Conservation (phyloP, 2,797 vertebrate species). For the Kryptolebias ocellatus region DNA sequence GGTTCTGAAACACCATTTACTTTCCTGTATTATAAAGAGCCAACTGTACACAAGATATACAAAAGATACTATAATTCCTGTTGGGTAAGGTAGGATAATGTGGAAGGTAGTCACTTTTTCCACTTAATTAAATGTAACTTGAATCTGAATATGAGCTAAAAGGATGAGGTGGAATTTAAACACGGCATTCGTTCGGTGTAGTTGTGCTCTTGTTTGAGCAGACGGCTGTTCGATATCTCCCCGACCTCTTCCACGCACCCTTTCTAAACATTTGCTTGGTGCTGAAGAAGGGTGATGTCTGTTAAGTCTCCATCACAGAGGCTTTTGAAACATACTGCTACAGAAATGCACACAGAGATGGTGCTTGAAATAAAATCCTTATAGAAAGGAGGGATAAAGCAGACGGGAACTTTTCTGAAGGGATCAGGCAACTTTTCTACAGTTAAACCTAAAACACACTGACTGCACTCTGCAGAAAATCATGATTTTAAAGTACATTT, state of each 20-base stretch:
- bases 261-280: slow-evolving; percentile 50
- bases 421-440: slow-evolving; percentile 48
- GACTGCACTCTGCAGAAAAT: slow-evolving; percentile 23
- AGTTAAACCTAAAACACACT: slow-evolving; percentile 41
- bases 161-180: slow-evolving; percentile 48
- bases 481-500: slow-evolving; percentile 25
- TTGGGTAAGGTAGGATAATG: slow-evolving; percentile 18
- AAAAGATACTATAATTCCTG: slow-evolving; percentile 27
- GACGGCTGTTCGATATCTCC: slow-evolving; percentile 51
- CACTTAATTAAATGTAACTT: slow-evolving; percentile 52
- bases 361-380: slow-evolving; percentile 57
- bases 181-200: slow-evolving; percentile 38
- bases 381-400: slow-evolving; percentile 42
- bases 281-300: slow-evolving; percentile 39
- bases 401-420: slow-evolving; percentile 44
- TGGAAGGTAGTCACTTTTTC: slow-evolving; percentile 21
- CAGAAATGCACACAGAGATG: slow-evolving; percentile 48
- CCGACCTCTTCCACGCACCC: slow-evolving; percentile 55
- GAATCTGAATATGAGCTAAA: slow-evolving; percentile 40
- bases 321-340: slow-evolving; percentile 56
- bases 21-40: slow-evolving; percentile 52
- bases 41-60: slow-evolving; percentile 36
- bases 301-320: slow-evolving; percentile 43
- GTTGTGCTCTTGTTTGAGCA: slow-evolving; percentile 45
- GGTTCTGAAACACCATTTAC: slow-evolving; percentile 37